Base-by-base conservation (phyloP, 2,888 invertebrate genomes). In the Leucoma salicis region DNA sequence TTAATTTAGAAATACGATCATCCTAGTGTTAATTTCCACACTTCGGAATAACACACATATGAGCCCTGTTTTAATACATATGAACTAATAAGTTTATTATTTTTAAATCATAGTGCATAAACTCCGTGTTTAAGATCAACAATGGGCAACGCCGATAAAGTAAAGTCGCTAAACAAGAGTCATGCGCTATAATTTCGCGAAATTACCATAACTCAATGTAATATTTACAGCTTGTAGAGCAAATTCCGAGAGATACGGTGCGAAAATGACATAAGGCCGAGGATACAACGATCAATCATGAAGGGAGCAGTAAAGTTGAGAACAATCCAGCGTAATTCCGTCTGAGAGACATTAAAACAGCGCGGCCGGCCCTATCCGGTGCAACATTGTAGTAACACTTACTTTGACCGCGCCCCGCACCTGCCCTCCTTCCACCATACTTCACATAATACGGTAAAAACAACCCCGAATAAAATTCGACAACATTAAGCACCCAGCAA, bases 261-360 rank as follows among this genome's bases (percentile, higher is more conserved):
- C 82, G 80, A 78, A 78, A 86, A 85, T 88, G 87, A 86, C 87
- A 87, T 85, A 85, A 85, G 87, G 81, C 78, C 63, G 84, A 79
- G 77, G 86, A 86, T 86, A 86, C 86, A 79, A 86, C 88, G 83
- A 89, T 88, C 88, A 88, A 89, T 88, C 88, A 89, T 69, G 78
- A 74, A 72, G 77, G 77, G 79, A 74, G 87, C 84, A 83, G 80
- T 89, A 89, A 89, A 89, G 71, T 72, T 74, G 86, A 87, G 88
- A 89, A 89, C 88, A 89, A 89, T 88, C 86, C 88, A 79, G 88
- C 86, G 88, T 89, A 88, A 88, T 88, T 89, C 88, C 88, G 87
- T 82, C 84, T 73, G 83, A 83, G 79, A 76, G 87, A 89, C 88
- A 88, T 89, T 89, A 89, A 89, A 86, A 87, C 80, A 76, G 79